phyloP scores from a whole-genome alignment of 2,888 invertebrate genomes.

The Dasypolia templi region DNA sequence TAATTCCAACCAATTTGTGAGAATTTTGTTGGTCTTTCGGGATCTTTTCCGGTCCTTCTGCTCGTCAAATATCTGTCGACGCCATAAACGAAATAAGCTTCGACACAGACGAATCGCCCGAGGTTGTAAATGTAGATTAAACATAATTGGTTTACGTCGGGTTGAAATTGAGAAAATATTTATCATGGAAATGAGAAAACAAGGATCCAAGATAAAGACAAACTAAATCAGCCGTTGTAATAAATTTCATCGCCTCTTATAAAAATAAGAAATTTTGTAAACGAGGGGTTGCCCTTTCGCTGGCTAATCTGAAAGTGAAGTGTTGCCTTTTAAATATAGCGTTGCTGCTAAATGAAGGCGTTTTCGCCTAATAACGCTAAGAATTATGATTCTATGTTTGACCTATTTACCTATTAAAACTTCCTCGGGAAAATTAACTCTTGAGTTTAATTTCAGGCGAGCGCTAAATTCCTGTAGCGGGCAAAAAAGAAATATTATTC shows the following conservation, averaged over 20 bases:
- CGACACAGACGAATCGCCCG: conserved; percentile 44
- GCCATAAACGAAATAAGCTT: conserved; percentile 57
- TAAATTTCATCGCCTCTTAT: conserved; percentile 68
- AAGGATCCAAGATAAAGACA: conserved; percentile 68
- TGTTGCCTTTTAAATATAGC: conserved; percentile 53
- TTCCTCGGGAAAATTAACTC: conserved; percentile 47
- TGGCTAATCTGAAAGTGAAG: conserved; percentile 56
- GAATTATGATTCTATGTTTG: conserved; percentile 56
- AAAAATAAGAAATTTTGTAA: conserved; percentile 59
- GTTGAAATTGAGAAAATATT: conserved; percentile 75
- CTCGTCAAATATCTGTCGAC: conserved; percentile 13
- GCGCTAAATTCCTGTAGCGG: conserved; percentile 18
- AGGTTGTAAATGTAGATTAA: conserved; percentile 71
- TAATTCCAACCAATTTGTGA: too few species aligned
- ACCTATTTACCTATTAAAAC: conserved; percentile 54
- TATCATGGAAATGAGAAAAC: conserved; percentile 75
- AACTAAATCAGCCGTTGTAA: conserved; percentile 68
- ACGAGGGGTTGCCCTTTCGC: conserved; percentile 38
- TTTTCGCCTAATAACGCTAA: conserved; percentile 49
- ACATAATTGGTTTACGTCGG: conserved; percentile 71
- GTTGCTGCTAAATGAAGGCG: conserved; percentile 45
- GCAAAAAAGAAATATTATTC: conserved; percentile 23
- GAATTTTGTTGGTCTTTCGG: not conserved
- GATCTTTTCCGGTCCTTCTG: not conserved
- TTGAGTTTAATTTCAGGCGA: conserved; percentile 39